phyloP scores from a whole-genome alignment of 2,797 vertebrate genomes.

The Limnodromus scolopaceus region DNA sequence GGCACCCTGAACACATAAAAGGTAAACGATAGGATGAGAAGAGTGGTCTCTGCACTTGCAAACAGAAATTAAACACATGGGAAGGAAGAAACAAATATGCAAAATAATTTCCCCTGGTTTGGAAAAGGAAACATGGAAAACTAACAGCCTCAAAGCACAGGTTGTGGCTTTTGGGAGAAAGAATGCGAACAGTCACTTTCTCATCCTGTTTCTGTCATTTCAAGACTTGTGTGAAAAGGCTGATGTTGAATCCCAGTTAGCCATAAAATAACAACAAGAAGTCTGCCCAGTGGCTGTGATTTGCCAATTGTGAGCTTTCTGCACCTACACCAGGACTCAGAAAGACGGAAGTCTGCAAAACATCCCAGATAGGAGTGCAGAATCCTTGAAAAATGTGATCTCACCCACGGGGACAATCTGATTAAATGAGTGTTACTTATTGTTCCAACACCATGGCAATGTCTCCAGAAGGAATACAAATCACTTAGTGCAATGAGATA shows the following conservation, averaged over 20 bases:
- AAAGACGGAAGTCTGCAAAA: conserved; percentile 13
- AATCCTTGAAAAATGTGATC: conserved; percentile 23
- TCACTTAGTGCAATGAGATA: background rate
- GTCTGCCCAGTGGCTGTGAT: background rate
- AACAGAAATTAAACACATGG: background rate
- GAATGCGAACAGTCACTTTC: background rate
- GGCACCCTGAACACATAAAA: background rate
- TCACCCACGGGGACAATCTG: conserved; percentile 11
- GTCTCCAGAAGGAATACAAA: conserved; percentile 45
- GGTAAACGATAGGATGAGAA: background rate
- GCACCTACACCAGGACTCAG: background rate
- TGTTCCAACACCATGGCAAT: conserved; percentile 41
- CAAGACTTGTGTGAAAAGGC: background rate
- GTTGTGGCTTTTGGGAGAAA: background rate
- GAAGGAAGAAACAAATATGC: background rate
- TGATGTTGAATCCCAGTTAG: background rate
- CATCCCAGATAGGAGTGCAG: background rate
- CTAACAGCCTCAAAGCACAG: background rate
- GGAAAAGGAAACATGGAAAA: background rate
- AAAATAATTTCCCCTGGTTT: background rate
- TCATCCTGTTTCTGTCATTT: conserved; percentile 10
- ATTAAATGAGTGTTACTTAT: conserved; percentile 29
- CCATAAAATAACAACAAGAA: conserved; percentile 16
- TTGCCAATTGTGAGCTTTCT: conserved; percentile 32
- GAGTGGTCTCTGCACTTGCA: background rate